A percentile compares a stretch with the other conserved stretches of the same genome.
phyloP scores from a whole-genome alignment of 1,140 invertebrate species.

The Lucilia cuprina region DNA sequence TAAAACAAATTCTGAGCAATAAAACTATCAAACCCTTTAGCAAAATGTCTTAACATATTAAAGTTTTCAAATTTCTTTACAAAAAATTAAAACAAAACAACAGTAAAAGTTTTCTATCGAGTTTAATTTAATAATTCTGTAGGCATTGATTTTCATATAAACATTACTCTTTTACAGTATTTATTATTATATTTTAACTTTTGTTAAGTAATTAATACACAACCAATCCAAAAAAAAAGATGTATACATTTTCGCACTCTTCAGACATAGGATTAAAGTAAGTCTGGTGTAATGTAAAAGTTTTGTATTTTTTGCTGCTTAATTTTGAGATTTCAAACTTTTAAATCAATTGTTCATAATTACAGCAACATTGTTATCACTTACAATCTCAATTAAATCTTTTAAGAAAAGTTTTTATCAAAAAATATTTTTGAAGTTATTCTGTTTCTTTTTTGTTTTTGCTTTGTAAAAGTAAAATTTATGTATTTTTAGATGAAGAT shows the following conservation, averaged over 20 bases:
- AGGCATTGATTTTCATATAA: neutral
- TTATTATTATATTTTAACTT: neutral
- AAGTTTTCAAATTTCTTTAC: too few relatives aligned
- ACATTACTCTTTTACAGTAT: neutral
- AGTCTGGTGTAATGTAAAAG: neutral
- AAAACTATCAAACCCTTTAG: too few relatives aligned
- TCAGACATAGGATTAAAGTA: neutral
- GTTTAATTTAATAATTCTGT: neutral
- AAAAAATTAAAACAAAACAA: too few relatives aligned
- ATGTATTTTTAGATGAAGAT: too few relatives aligned
- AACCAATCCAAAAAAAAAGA: neutral
- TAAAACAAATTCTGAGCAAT: too few relatives aligned
- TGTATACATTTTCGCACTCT: neutral
- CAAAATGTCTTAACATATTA: too few relatives aligned
- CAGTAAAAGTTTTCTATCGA: too few relatives aligned
- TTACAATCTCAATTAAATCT: conserved; percentile 30
- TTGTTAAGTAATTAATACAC: neutral
- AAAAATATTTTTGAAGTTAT: neutral
- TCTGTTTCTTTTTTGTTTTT: neutral
- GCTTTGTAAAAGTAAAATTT: neutral
- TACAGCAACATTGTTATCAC: conserved; percentile 31
- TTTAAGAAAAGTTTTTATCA: conserved; percentile 14
- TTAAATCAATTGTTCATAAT: conserved; percentile 34
- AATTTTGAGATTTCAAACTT: neutral
- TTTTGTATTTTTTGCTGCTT: neutral